These are phyloP conservation scores for Perdita meconis DNA, from an alignment of 2,888 invertebrate species.

Conservation along the genomic window DNA sequence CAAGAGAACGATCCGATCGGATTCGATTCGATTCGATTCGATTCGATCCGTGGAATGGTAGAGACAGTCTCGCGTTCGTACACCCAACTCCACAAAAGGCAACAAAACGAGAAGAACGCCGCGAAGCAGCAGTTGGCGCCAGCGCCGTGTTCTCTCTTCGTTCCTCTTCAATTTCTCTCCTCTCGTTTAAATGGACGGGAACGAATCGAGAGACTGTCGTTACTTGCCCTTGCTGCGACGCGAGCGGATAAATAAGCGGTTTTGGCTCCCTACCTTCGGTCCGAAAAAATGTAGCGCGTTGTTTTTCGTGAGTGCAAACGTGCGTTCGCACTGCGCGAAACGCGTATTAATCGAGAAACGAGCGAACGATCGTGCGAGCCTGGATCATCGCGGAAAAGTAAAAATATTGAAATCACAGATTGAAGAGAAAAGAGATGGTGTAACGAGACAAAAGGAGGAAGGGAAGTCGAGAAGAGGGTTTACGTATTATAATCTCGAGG, in stretches of 20 bases:
- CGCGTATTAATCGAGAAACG: no score
- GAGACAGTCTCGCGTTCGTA: conserved; percentile 39
- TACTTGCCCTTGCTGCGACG: not conserved
- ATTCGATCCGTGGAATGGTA: conserved; percentile 4
- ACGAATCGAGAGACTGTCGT: conserved; percentile 6
- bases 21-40: conserved; percentile 27
- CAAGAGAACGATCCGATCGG: conserved; percentile 30
- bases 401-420: conserved; percentile 15
- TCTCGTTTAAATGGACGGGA: conserved; percentile 15
- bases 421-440: conserved; percentile 1
- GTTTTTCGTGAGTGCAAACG: no score
- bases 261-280: not conserved
- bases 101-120: conserved; percentile 69
- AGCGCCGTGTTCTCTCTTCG: conserved; percentile 73
- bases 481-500: conserved; percentile 63
- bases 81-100: conserved; percentile 69
- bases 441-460: not conserved
- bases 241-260: not conserved
- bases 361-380: no score
- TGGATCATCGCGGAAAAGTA: not conserved
- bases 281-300: no score
- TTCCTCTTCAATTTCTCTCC: conserved; percentile 9
- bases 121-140: conserved; percentile 74
- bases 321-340: no score
- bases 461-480: conserved; percentile 27